Evolutionary conservation across 2,888 invertebrate species (phyloP).

Genomic region (Pyrrhosoma nymphula): DNA sequence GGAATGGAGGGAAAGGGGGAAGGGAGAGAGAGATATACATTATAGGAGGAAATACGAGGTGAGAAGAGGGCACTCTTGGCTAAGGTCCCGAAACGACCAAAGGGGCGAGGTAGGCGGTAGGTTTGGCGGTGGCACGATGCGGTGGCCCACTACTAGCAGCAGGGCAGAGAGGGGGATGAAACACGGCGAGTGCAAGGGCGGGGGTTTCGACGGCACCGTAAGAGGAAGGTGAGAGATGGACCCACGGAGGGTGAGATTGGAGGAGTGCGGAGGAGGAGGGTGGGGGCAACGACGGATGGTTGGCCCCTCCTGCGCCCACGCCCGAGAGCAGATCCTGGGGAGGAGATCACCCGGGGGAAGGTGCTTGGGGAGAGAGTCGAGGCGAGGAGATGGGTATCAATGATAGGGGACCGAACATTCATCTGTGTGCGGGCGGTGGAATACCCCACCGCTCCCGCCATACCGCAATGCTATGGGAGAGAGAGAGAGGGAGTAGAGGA

Average conservation of each 20-base stretch:
- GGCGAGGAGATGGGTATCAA: constrained; percentile 56
- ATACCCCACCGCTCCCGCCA: neutral
- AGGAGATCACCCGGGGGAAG: neutral
- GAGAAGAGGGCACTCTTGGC: constrained; percentile 58
- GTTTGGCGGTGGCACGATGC: neutral
- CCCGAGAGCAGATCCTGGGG: neutral
- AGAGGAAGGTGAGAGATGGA: neutral
- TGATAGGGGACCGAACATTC: constrained; percentile 58
- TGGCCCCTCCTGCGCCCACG: neutral
- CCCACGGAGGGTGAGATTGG: neutral
- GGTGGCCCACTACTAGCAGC: neutral
- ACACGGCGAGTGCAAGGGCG: neutral
- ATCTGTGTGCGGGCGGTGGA: constrained; percentile 35
- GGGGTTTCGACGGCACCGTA: neutral
- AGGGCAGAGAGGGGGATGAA: neutral
- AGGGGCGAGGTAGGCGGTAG: neutral
- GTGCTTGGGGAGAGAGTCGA: neutral
- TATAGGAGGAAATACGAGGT: constrained; percentile 5
- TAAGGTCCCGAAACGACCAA: neutral
- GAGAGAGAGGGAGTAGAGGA: neutral
- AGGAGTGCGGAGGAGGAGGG: neutral
- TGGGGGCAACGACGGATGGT: constrained; percentile 1
- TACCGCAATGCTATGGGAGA: neutral
- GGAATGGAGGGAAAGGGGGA: neutral
- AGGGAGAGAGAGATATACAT: neutral